A percentile compares a stretch with the other conserved stretches of the same genome.
Evolutionary conservation across 2,113 vertebrate genomes (phyloP).

Genomic region (Dasypus novemcinctus): DNA sequence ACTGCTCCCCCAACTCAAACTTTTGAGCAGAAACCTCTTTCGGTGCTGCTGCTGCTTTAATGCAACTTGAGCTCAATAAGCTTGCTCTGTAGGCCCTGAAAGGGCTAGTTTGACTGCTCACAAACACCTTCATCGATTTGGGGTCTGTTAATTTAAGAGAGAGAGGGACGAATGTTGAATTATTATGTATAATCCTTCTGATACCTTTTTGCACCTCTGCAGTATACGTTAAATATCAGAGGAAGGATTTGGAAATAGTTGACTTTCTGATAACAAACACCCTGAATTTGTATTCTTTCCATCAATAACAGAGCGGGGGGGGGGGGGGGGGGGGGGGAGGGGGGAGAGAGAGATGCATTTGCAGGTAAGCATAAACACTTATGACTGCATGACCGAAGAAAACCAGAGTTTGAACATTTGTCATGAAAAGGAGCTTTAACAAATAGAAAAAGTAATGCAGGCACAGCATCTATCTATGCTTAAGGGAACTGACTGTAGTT

Average conservation of each 20-base stretch:
- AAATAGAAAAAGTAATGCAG: neutral
- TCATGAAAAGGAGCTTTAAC: neutral
- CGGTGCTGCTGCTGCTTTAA: too few species aligned
- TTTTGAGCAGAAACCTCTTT: too few species aligned
- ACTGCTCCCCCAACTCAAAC: too few species aligned
- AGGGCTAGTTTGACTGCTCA: neutral
- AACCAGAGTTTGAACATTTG: neutral
- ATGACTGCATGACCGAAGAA: neutral
- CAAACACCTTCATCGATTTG: neutral
- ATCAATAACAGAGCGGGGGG: neutral
- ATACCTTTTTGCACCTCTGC: neutral
- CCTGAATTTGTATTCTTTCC: neutral
- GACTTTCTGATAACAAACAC: neutral
- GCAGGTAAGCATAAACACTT: neutral
- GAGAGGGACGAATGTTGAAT: neutral
- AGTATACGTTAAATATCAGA: neutral
- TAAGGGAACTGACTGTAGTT: neutral
- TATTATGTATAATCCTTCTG: neutral
- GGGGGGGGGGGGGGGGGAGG: neutral
- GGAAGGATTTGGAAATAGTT: neutral
- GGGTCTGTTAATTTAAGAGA: neutral
- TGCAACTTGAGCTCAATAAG: too few species aligned
- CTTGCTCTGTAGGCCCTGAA: neutral
- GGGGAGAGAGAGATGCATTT: neutral
- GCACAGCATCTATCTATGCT: neutral